Evolutionary conservation across 2,888 invertebrate genomes (phyloP), one percentile per base, ranked within the genome.

Genomic region (Chrysina gloriosa): DNA sequence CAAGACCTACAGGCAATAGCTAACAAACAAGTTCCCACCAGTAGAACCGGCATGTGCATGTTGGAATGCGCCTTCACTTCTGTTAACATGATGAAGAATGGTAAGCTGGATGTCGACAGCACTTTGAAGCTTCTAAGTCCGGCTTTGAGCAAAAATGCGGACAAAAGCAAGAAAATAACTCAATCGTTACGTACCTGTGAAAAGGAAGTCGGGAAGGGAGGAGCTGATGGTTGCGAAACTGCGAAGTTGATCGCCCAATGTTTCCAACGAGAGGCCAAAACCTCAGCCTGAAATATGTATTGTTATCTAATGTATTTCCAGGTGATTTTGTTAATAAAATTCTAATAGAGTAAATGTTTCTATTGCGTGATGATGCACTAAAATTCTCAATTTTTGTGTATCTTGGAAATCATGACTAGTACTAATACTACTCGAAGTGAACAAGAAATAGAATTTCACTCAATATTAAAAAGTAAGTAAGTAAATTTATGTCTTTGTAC

Each of bases 41-140:
- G 77, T 6, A 75, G 78, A 52, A 72, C 75, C 36, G 82, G 81
- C 3, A 65, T 77, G 9, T 82, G 82, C 68, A 72, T 81, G 76
- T 19, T 82, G 14, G 79, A 82, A 61, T 83, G 83, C 64, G 52
- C 82, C 7, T 79, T 82, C 48, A 77, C 77, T 45, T 76, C 69
- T 2, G 74, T 74, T 5, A 77, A 77, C 21, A 76, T 83, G 31
- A 80, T 83, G 78, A 74, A 77, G 45, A 73, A 81, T 45, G 82
- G 82, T 6, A 79, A 78, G 67, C 78, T 79, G 68, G 70, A 78
- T 66, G 80, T 78, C 67, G 70, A 73, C 7, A 81, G 81, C 2
- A 74, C 81, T 47, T 71, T 82, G 3, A 54, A 75, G 0, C 75
- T 77, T 27, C 73, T 80, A 27, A 75, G 76, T 6, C 75, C 79